phyloP scores from a whole-genome alignment of 2,797 vertebrate genomes.

The Masticophis lateralis region DNA sequence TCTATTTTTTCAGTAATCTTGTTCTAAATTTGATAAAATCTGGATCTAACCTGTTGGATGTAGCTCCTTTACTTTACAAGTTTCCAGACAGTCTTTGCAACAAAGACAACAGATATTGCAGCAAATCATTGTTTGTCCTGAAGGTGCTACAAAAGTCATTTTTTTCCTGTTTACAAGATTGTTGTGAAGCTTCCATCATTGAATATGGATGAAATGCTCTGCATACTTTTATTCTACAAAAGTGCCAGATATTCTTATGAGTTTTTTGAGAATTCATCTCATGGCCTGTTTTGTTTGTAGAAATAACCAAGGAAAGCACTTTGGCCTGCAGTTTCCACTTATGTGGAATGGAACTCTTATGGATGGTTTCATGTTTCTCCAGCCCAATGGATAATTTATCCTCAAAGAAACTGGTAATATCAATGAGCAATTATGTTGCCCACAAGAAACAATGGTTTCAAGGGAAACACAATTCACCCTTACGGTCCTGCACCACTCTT shows the following conservation, averaged over 20 bases:
- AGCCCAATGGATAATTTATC: constrained; percentile 28
- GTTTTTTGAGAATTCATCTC: background rate
- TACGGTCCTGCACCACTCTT: background rate
- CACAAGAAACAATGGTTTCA: background rate
- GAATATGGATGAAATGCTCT: background rate
- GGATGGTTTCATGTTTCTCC: background rate
- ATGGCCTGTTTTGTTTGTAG: background rate
- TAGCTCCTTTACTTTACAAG: constrained; percentile 70
- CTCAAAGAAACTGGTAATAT: constrained; percentile 42
- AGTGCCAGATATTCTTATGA: background rate
- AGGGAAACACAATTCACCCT: background rate
- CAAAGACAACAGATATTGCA: background rate
- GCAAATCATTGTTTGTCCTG: background rate
- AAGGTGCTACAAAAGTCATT: background rate
- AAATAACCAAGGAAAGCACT: no score
- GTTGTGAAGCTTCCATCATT: constrained; percentile 58
- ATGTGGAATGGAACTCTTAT: background rate
- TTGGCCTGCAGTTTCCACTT: background rate
- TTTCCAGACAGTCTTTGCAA: constrained; percentile 32
- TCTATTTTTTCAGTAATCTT: background rate
- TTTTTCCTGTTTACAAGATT: constrained; percentile 47
- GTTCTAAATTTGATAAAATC: background rate
- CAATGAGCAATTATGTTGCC: constrained; percentile 27
- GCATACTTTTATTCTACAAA: background rate
- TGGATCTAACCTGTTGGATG: background rate